Conservation (phyloP, 2,888 invertebrate genomes). For the Oscheius onirici region DNA sequence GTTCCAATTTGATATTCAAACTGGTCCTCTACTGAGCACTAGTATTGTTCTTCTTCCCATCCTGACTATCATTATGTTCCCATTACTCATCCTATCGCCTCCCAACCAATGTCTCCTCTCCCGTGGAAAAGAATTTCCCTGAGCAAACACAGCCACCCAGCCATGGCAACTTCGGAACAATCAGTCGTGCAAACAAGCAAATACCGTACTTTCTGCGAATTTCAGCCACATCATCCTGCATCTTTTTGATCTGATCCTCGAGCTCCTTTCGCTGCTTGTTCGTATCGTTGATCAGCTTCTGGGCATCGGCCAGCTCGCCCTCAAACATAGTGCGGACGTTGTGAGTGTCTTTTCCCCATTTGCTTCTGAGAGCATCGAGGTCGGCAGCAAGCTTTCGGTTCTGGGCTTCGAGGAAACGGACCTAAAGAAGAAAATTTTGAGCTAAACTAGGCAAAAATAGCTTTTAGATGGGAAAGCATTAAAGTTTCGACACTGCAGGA, state of each 20-base stretch:
- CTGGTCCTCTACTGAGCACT: too few species aligned
- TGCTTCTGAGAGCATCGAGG: constrained; percentile 59
- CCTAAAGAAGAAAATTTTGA: constrained; percentile 35
- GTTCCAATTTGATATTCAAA: too few species aligned
- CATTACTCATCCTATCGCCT: neutral
- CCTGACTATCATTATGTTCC: neutral
- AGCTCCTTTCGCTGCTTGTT: constrained; percentile 66
- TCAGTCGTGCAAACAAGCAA: constrained; percentile 12
- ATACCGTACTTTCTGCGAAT: constrained; percentile 47
- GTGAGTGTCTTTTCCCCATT: constrained; percentile 67
- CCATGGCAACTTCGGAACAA: neutral
- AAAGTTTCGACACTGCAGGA: neutral
- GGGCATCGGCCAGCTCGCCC: constrained; percentile 58
- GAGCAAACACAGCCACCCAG: neutral
- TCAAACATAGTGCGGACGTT: constrained; percentile 60
- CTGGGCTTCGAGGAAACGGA: constrained; percentile 71
- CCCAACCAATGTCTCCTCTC: neutral
- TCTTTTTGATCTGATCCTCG: constrained; percentile 60
- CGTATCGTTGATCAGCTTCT: constrained; percentile 61
- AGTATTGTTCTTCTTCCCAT: too few species aligned
- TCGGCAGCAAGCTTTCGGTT: constrained; percentile 65
- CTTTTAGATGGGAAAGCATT: neutral
- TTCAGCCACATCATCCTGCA: constrained; percentile 67
- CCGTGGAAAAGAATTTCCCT: constrained; percentile 8
- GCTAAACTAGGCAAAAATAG: neutral